Percentiles rank a stretch among this genome's conserved stretches.
phyloP scores from a whole-genome alignment of 2,888 invertebrate species.

The Zootermopsis nevadensis region DNA sequence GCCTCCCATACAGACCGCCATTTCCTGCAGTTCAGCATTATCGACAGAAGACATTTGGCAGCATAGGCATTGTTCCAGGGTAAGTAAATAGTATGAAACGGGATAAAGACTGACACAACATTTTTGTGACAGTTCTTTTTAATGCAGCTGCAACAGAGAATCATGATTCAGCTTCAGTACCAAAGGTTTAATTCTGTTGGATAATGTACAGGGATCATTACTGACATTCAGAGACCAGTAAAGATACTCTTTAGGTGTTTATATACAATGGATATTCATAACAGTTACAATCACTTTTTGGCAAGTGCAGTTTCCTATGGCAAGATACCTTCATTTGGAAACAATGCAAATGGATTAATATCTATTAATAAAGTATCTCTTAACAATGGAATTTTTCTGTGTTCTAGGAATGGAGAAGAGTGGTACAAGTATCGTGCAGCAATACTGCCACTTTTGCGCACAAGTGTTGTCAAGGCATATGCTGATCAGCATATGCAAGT shows the following conservation, averaged over 20 bases:
- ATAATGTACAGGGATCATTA: too few species aligned
- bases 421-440: constrained; percentile 69
- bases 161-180: too few species aligned
- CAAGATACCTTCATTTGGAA: too few species aligned
- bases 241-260: too few species aligned
- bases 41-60: constrained; percentile 60
- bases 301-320: too few species aligned
- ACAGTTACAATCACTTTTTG: too few species aligned
- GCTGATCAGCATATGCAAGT: constrained; percentile 61
- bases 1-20: constrained; percentile 65
- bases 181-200: too few species aligned
- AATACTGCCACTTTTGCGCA: constrained; percentile 66
- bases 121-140: constrained; percentile 37
- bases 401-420: constrained; percentile 67
- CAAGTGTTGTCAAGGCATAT: constrained; percentile 63
- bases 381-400: neutral
- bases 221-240: too few species aligned
- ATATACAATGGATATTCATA: too few species aligned
- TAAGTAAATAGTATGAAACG: constrained; percentile 54
- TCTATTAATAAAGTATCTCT: too few species aligned
- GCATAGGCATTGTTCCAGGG: constrained; percentile 69
- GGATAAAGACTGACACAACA: constrained; percentile 48
- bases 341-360: too few species aligned
- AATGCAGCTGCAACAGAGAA: neutral
- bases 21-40: constrained; percentile 67